Conservation (phyloP, 1,140 invertebrate species). For the Zophobas atratus region DNA sequence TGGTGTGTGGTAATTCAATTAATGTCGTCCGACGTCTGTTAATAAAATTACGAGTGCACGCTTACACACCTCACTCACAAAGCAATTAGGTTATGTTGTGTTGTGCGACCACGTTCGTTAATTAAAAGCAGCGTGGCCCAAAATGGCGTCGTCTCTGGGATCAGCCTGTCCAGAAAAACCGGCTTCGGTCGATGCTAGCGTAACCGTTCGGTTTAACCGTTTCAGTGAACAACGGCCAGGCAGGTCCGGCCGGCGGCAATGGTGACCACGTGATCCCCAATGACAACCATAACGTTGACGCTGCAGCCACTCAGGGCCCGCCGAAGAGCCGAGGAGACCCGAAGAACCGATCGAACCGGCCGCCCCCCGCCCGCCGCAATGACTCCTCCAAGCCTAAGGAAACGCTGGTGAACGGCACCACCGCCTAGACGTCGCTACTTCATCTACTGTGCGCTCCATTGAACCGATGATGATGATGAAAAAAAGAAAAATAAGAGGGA, state of each 20-base stretch:
- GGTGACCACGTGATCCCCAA: constrained; percentile 38
- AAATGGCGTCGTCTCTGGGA: too few species aligned
- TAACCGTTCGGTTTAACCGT: constrained; percentile 8
- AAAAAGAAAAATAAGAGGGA: constrained; percentile 40
- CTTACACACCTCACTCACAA: too few species aligned
- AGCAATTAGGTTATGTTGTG: too few species aligned
- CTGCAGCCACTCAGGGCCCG: constrained; percentile 52
- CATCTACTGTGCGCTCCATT: constrained; percentile 40
- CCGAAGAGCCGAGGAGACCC: constrained; percentile 68
- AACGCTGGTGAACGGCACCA: constrained; percentile 74
- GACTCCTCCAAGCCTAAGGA: constrained; percentile 71
- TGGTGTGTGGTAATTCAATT: too few species aligned
- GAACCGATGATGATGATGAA: not conserved
- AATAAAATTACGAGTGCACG: too few species aligned
- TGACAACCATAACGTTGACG: constrained; percentile 50
- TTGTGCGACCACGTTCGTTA: too few species aligned
- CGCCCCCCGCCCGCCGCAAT: constrained; percentile 66
- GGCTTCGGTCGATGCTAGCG: too few species aligned
- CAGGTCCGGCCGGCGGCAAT: constrained; percentile 39
- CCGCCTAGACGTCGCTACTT: constrained; percentile 58
- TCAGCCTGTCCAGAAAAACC: too few species aligned
- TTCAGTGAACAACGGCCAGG: constrained; percentile 52
- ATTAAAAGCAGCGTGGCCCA: too few species aligned
- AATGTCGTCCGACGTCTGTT: too few species aligned
- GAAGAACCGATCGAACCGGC: constrained; percentile 69